These are phyloP conservation scores for Meiosimyza platycephala DNA, from an alignment of 2,888 invertebrate genomes.

Conservation along the genomic window DNA sequence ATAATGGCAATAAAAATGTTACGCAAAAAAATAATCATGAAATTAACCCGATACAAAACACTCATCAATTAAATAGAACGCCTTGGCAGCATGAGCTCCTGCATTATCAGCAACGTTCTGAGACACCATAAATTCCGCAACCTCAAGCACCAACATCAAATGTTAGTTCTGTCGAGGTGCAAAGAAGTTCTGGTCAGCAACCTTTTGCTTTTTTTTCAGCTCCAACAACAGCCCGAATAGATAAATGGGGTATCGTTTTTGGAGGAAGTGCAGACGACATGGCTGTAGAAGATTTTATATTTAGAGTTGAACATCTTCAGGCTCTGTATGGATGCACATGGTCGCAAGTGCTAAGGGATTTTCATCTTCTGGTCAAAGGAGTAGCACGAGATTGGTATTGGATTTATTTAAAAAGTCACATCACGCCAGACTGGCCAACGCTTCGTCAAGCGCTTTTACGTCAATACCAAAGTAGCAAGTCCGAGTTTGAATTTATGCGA, in stretches of 20 bases:
- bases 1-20: no score
- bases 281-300: conserved; percentile 17
- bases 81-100: no score
- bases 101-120: no score
- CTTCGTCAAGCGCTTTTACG: neutral
- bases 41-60: no score
- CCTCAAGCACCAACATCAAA: no score
- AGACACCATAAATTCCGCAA: no score
- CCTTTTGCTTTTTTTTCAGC: no score
- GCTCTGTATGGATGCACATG: neutral
- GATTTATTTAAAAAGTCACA: neutral
- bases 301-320: conserved; percentile 2
- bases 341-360: neutral
- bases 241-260: conserved; percentile 9
- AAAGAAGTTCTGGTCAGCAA: no score
- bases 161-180: no score
- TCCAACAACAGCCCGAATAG: neutral
- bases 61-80: no score
- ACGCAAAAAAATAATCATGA: no score
- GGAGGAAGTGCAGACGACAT: neutral
- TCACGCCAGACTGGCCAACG: neutral
- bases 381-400: conserved; percentile 20
- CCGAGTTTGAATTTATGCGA: conserved; percentile 23
- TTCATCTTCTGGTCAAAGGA: neutral
- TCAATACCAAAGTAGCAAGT: conserved; percentile 5